Evolutionary conservation across 2,888 invertebrate species (phyloP).

Genomic region (Eucera pruinosa): DNA sequence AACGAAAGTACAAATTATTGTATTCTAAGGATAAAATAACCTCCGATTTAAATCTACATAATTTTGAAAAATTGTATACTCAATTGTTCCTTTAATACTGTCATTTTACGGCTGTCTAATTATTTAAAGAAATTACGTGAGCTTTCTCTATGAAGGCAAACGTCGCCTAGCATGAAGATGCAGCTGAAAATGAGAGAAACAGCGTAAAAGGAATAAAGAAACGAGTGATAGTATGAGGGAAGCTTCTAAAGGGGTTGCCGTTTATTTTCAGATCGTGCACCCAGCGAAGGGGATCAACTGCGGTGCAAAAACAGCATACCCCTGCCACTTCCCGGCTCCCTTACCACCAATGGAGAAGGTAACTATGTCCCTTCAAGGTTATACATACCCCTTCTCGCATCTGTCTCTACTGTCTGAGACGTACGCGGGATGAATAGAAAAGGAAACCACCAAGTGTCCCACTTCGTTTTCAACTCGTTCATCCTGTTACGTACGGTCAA

Average conservation of each 20-base stretch:
- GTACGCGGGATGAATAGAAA: constrained; percentile 38
- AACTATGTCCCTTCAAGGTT: constrained; percentile 82
- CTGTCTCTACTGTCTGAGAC: constrained; percentile 38
- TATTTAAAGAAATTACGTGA: not conserved
- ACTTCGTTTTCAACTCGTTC: constrained; percentile 37
- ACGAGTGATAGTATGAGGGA: constrained; percentile 40
- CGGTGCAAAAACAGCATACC: constrained; percentile 87
- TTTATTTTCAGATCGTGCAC: constrained; percentile 87
- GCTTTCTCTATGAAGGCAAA: not conserved
- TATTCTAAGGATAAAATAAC: no score
- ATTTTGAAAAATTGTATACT: no score
- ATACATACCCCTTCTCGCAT: constrained; percentile 48
- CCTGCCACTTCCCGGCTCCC: constrained; percentile 89
- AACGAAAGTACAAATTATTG: no score
- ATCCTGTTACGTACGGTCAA: no score
- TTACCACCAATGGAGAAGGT: constrained; percentile 95
- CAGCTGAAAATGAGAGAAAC: not conserved
- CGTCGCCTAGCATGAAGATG: not conserved
- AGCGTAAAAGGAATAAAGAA: not conserved
- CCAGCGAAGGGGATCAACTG: constrained; percentile 88
- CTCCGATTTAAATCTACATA: no score
- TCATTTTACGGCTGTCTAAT: not conserved
- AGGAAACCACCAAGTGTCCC: constrained; percentile 31
- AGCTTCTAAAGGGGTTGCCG: constrained; percentile 70
- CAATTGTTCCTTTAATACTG: not conserved